Evolutionary conservation across 30 jellyfish, hydroid and myxozoan genomes (phyloP), one percentile per base, ranked within the genome.

Genomic region (Pseudorhiza aurosa): DNA sequence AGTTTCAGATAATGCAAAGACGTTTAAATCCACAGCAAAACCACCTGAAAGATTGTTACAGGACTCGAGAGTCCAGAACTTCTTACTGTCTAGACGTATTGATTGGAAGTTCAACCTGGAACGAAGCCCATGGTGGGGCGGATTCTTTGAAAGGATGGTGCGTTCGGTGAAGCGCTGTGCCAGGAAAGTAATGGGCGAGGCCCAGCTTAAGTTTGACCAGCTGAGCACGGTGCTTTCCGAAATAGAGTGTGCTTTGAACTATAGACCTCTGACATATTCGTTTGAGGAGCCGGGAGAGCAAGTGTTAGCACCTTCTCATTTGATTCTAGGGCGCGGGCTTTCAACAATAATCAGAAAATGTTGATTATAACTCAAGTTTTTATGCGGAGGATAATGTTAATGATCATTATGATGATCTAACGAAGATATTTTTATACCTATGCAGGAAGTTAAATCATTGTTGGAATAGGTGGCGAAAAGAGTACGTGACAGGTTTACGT

Each of bases 401-500:
- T 26, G 25, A 14, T 44, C 57, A n/a, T 21, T 36, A n/a, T n/a
- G n/a, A n/a, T n/a, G n/a, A n/a, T n/a, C n/a, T n/a, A n/a, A n/a
- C 70, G 28, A 59, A 39, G 25, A 59, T 78, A 40, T 75, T 57
- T 26, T 0, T 19, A 1, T 75, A 75, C 49, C 43, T 60, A 29
- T 25, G 74, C 29, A 63, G 45, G 17, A 77, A 77, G 31, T 53
- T 80, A 14, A 19, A 28, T 9, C 78, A 65, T 51, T 65, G 36
- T 36, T 68, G 85, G 77, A 36, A 35, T 2, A 65, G 84, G 42
- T 80, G 92, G 92, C 64, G 36, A 14, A 32, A 24, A 3, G 92
- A 80, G 67, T 80, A 80, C 53, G 55, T 80, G 9, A 40, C 31
- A 18, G 85, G 68, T 40, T 40, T 82, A 2, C 65, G 82, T 10